phyloP scores from a whole-genome alignment of 2,113 vertebrate species.

The Garra rufa region DNA sequence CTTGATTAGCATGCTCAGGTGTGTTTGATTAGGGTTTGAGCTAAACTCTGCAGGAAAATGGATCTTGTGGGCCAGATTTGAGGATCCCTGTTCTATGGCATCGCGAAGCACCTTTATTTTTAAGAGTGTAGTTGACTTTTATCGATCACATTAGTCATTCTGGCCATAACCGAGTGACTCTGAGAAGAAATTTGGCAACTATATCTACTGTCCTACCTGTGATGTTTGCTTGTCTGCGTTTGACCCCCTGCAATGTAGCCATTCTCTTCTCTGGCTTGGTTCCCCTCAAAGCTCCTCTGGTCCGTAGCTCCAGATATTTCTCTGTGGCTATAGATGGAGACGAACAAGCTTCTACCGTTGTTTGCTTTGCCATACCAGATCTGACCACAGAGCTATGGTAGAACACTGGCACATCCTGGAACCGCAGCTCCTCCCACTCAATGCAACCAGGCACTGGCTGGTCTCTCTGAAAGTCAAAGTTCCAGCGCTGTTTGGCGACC shows the following conservation, averaged over 20 bases:
- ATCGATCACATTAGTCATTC: not conserved
- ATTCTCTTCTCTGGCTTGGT: slow-evolving; percentile 38
- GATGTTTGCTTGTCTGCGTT: slow-evolving; percentile 73
- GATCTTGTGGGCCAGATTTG: too few relatives aligned
- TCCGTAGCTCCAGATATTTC: slow-evolving; percentile 68
- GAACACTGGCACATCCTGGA: slow-evolving; percentile 74
- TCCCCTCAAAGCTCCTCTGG: slow-evolving; percentile 60
- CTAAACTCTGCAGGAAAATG: too few relatives aligned
- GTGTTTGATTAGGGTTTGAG: too few relatives aligned
- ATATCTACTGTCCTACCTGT: slow-evolving; percentile 67
- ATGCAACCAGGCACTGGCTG: slow-evolving; percentile 57
- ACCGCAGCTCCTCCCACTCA: slow-evolving; percentile 76
- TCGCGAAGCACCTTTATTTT: too few relatives aligned
- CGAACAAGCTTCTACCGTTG: slow-evolving; percentile 30
- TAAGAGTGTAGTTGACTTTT: too few relatives aligned
- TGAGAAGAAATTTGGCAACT: not conserved
- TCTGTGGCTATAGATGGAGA: slow-evolving; percentile 59
- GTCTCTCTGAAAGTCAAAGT: slow-evolving; percentile 77
- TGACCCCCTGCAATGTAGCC: slow-evolving; percentile 38
- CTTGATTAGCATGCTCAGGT: too few relatives aligned
- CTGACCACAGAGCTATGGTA: slow-evolving; percentile 72
- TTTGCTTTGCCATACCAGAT: slow-evolving; percentile 1
- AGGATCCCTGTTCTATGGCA: too few relatives aligned
- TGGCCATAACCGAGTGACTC: not conserved
- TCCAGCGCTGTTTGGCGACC: slow-evolving; percentile 75